Percentiles rank a stretch among this genome's conserved stretches.
phyloP scores from a whole-genome alignment of 1,140 invertebrate species.

The Dryas iulia region DNA sequence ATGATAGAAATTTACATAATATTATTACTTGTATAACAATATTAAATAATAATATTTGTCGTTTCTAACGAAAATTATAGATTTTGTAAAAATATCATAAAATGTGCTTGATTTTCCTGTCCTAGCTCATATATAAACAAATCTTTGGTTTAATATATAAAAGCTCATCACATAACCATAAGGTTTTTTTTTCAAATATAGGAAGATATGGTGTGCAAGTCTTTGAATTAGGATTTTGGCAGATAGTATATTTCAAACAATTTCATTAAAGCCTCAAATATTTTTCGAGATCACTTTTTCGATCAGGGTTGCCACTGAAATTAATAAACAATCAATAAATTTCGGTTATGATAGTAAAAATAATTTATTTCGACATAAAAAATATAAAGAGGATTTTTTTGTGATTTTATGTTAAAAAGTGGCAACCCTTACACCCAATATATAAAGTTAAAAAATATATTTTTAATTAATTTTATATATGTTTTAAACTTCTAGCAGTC shows the following conservation, averaged over 20 bases:
- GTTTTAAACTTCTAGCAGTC: not conserved
- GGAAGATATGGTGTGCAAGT: slow-evolving; percentile 28
- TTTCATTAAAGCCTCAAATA: slow-evolving; percentile 29
- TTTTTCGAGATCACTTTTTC: slow-evolving; percentile 25
- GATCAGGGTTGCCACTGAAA: not conserved
- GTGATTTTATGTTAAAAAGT: not conserved
- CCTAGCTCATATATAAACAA: slow-evolving; percentile 16
- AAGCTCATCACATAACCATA: slow-evolving; percentile 40
- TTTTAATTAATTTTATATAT: slow-evolving; percentile 3
- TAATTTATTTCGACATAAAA: not conserved
- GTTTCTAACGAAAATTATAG: not conserved
- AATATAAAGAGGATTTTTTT: not conserved
- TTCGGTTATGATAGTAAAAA: too few relatives aligned
- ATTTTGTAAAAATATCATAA: not conserved
- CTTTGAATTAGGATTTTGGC: slow-evolving; percentile 32
- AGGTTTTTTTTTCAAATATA: slow-evolving; percentile 12
- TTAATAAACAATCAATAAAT: too few relatives aligned
- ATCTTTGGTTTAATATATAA: slow-evolving; percentile 52
- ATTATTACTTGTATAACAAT: not conserved
- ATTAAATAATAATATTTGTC: not conserved
- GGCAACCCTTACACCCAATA: not conserved
- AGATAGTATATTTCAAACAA: slow-evolving; percentile 6
- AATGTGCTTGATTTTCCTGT: not conserved
- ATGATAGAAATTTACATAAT: not conserved
- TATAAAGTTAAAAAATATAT: not conserved